Evolutionary conservation across 2,797 vertebrate species (phyloP).

Genomic region (Melanotaenia trifasciata): DNA sequence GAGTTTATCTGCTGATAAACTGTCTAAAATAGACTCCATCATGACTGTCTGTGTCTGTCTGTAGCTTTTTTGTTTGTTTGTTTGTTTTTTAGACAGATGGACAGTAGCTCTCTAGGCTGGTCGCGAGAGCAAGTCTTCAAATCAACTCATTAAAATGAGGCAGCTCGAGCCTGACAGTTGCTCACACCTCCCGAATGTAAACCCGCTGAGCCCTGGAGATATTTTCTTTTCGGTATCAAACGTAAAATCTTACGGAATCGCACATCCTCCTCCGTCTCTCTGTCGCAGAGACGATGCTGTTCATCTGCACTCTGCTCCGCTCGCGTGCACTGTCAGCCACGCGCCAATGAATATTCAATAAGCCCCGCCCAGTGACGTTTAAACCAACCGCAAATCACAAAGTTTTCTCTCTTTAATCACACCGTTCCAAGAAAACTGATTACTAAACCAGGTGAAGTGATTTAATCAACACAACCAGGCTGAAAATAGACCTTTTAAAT

Average conservation of each 20-base stretch:
- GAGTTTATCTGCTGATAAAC: constrained; percentile 89
- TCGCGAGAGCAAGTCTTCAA: constrained; percentile 4
- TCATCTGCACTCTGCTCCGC: constrained; percentile 58
- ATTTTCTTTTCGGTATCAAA: constrained; percentile 27
- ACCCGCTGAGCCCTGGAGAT: constrained; percentile 21
- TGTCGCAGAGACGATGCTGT: constrained; percentile 10
- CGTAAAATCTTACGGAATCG: constrained; percentile 19
- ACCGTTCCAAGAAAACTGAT: background rate
- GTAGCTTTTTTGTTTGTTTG: background rate
- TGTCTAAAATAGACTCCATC: constrained; percentile 93
- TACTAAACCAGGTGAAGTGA: background rate
- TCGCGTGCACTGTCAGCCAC: constrained; percentile 35
- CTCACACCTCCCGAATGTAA: background rate
- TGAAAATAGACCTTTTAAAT: background rate
- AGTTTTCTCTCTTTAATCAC: background rate
- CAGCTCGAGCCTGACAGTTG: constrained; percentile 1
- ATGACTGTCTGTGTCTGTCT: constrained; percentile 34
- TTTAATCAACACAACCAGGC: background rate
- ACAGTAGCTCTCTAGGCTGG: background rate
- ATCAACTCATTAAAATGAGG: constrained; percentile 51
- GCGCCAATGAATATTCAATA: constrained; percentile 55
- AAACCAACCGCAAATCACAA: background rate
- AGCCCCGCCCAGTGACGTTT: constrained; percentile 51
- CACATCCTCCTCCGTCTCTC: constrained; percentile 47
- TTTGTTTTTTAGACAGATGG: constrained; percentile 13